phyloP scores from a whole-genome alignment of 2,888 invertebrate genomes.

The Yponomeuta evonymella region DNA sequence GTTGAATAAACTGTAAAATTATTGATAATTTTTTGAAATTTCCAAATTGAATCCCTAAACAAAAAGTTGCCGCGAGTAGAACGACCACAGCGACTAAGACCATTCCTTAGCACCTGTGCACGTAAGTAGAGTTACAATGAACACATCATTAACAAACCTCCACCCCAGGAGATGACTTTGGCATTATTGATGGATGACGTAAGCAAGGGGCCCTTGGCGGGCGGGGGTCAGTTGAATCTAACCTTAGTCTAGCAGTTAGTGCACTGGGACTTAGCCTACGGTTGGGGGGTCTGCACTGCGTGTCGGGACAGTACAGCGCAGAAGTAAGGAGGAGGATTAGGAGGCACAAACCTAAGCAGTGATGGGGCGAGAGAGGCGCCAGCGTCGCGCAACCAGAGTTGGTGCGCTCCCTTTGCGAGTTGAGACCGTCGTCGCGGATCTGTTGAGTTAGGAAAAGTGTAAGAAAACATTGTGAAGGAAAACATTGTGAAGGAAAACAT shows the following conservation, averaged over 20 bases:
- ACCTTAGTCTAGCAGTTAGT: conserved; percentile 62
- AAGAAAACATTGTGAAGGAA: not conserved
- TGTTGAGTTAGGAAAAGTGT: conserved; percentile 24
- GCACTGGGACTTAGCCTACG: conserved; percentile 51
- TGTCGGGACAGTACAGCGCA: conserved; percentile 21
- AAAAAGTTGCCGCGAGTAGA: too few species aligned
- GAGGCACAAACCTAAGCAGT: conserved; percentile 73
- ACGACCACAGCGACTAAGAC: too few species aligned
- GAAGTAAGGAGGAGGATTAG: conserved; percentile 54
- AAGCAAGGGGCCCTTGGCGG: conserved; percentile 59
- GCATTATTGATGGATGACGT: conserved; percentile 14
- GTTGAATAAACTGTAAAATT: too few species aligned
- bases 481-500: too few species aligned
- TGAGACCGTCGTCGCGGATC: conserved; percentile 62
- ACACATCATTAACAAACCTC: conserved; percentile 15
- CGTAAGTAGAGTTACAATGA: conserved; percentile 2
- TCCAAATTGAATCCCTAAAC: too few species aligned
- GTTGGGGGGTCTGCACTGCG: conserved; percentile 39
- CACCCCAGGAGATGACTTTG: conserved; percentile 14
- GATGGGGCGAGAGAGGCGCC: conserved; percentile 51
- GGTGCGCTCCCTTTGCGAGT: conserved; percentile 27
- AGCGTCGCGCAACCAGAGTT: conserved; percentile 53
- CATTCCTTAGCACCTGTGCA: not conserved
- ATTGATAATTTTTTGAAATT: too few species aligned
- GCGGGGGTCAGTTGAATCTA: conserved; percentile 36